These are phyloP conservation scores for Tortrix viridana DNA, from an alignment of 2,888 invertebrate genomes.

Conservation along the genomic window DNA sequence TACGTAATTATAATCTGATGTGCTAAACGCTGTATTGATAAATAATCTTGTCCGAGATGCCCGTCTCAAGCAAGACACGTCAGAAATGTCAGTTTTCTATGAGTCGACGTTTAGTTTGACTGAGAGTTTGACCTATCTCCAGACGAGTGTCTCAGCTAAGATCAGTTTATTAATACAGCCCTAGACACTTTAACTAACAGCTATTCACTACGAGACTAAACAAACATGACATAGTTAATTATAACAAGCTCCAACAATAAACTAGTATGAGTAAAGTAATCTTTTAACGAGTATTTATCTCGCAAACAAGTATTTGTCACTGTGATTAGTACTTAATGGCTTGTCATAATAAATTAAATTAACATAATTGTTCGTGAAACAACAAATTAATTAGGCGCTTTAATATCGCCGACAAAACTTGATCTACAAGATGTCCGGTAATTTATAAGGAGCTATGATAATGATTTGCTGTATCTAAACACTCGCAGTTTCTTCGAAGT, in stretches of 20 bases:
- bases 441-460: neutral
- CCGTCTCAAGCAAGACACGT: too few species aligned
- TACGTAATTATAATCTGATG: too few species aligned
- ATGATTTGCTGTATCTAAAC: too few species aligned
- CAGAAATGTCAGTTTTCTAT: too few species aligned
- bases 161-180: too few species aligned
- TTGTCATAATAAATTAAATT: conserved; percentile 32
- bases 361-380: conserved; percentile 33
- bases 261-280: conserved; percentile 23
- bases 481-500: too few species aligned
- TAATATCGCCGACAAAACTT: conserved; percentile 24
- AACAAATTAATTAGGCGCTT: conserved; percentile 32
- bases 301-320: conserved; percentile 14
- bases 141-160: too few species aligned
- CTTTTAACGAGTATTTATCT: conserved; percentile 18
- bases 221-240: conserved; percentile 10
- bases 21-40: too few species aligned
- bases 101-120: too few species aligned
- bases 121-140: too few species aligned
- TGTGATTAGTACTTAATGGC: conserved; percentile 28
- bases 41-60: too few species aligned
- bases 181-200: neutral
- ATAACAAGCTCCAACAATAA: conserved; percentile 15
- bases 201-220: conserved; percentile 18
- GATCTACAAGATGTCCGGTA: conserved; percentile 19